Evolutionary conservation across 1,140 invertebrate species (phyloP), one percentile per base, ranked within the genome.

Genomic region (Drosophila santomea): DNA sequence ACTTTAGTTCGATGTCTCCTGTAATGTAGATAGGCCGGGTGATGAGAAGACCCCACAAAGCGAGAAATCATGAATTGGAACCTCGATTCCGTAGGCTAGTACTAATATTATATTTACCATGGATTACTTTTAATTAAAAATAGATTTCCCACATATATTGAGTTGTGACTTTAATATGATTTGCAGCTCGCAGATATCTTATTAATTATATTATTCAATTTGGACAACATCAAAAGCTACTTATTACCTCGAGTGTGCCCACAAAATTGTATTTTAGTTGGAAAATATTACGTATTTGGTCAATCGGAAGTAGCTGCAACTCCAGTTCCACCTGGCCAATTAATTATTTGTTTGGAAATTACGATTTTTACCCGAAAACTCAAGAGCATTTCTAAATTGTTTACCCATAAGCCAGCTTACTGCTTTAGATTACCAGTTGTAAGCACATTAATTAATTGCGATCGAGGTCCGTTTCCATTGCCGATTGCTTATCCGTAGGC

Each of bases 11-110:
- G 50, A 50, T 45, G 25, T 58, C 44, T 48, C 15, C 20, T 50
- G 43, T 28, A 69, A 36, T 57, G 51, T 72, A 72, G 68, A 44
- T 72, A 71, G 64, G 35, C 14, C 68, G 64, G 69, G 68, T 71
- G 68, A 71, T 71, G 58, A 50, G 57, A 48, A 71, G 71, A 35
- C n/a, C n/a, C 44, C 17, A 41, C 15, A 6, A 41, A 25, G 6
- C 35, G 3, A 23, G 20, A 20, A n/a, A 28, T 59, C 7, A 17
- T 23, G 6, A 7, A 20, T n/a, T 44, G 0, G 35, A 11, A 12
- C 23, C 12, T 35, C 17, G 14, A 17, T 17, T 35, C 25, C 2
- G 15, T 54, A 54, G 51, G 50, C 50, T 52, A 52, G 50, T 52
- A 36, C 5, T 52, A 52, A 12, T 35, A 15, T 15, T 23, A 51